phyloP scores from a whole-genome alignment of 2,113 vertebrate genomes.

The Platycercus adscitus region DNA sequence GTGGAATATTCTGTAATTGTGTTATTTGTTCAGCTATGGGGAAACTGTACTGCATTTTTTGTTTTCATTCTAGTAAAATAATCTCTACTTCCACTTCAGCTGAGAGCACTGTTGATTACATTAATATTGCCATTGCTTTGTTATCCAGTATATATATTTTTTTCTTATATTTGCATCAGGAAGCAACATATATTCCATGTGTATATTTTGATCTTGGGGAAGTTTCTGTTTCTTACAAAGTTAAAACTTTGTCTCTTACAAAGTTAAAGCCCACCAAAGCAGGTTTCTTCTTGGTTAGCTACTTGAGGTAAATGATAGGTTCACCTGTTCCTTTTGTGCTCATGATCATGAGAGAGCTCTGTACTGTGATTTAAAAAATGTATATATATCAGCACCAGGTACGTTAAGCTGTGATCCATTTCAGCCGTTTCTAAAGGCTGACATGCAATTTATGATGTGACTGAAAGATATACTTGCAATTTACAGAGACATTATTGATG shows the following conservation, averaged over 20 bases:
- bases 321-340: background rate
- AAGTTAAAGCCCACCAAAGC: background rate
- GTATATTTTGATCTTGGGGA: background rate
- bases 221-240: background rate
- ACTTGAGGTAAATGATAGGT: background rate
- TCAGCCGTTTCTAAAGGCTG: background rate
- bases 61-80: background rate
- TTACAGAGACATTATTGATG: background rate
- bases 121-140: background rate
- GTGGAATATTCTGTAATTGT: fast-evolving
- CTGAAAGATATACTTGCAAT: background rate
- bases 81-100: background rate
- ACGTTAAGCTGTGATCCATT: background rate
- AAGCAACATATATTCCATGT: background rate
- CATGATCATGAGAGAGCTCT: background rate
- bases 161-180: background rate
- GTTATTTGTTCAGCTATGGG: background rate
- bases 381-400: background rate
- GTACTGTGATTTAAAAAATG: background rate
- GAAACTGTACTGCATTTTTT: background rate
- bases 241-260: background rate
- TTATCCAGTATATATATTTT: background rate
- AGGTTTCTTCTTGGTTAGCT: background rate
- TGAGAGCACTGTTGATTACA: background rate
- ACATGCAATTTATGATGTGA: background rate